These are phyloP conservation scores for Apeltes quadracus DNA, from an alignment of 2,113 vertebrate genomes.

Conservation along the genomic window DNA sequence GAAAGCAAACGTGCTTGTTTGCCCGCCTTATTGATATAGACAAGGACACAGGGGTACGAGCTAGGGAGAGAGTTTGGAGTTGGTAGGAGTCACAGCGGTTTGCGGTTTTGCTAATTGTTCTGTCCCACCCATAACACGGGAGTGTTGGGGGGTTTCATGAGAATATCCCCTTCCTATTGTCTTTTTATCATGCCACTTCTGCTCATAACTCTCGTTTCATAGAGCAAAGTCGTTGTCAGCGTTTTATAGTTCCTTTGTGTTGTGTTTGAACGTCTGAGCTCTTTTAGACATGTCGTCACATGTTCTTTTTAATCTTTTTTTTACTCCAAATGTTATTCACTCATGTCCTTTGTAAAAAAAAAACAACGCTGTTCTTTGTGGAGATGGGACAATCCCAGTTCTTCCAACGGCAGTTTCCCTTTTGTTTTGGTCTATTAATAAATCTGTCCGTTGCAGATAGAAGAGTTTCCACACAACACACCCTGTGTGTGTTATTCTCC, in stretches of 20 bases:
- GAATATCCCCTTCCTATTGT: not conserved
- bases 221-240: not conserved
- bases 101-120: slow-evolving; percentile 27
- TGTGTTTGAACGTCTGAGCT: slow-evolving; percentile 4
- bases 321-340: slow-evolving; percentile 24
- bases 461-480: slow-evolving; percentile 46
- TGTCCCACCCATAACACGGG: not conserved
- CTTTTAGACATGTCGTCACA: slow-evolving; percentile 23
- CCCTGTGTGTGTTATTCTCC: slow-evolving; percentile 58
- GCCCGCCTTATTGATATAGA: slow-evolving; percentile 37
- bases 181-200: not conserved
- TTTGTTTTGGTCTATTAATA: slow-evolving; percentile 65
- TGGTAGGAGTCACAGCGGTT: slow-evolving; percentile 15
- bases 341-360: slow-evolving; percentile 39
- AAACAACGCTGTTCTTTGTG: slow-evolving; percentile 47
- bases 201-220: not conserved
- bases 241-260: slow-evolving; percentile 12
- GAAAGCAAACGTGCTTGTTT: slow-evolving; percentile 49
- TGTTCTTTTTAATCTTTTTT: slow-evolving; percentile 14
- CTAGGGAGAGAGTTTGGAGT: slow-evolving; percentile 8
- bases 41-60: slow-evolving; percentile 32
- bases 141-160: slow-evolving; percentile 19
- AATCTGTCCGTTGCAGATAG: slow-evolving; percentile 50
- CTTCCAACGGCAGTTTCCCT: slow-evolving; percentile 52
- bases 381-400: slow-evolving; percentile 29